phyloP scores from a whole-genome alignment of 2,888 invertebrate genomes.

The Oligia fasciuncula region DNA sequence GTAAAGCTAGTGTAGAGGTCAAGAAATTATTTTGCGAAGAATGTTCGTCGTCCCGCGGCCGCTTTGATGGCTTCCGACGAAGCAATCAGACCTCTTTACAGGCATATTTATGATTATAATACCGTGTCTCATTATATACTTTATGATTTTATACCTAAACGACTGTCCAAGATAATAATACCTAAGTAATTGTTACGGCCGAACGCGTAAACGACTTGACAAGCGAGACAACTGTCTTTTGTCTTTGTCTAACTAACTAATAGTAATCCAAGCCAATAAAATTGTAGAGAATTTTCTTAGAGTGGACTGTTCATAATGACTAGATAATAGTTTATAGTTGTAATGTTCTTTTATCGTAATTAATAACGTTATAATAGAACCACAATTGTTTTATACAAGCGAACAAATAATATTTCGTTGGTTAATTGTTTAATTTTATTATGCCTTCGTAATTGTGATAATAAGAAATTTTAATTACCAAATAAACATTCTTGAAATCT shows the following conservation, averaged over 20 bases:
- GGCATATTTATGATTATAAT: conserved; percentile 90
- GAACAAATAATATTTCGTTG: conserved; percentile 56
- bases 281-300: conserved; percentile 44
- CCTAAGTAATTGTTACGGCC: conserved; percentile 83
- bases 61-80: conserved; percentile 89
- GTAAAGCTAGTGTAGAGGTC: conserved; percentile 81
- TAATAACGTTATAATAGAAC: conserved; percentile 49
- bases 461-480: conserved; percentile 56
- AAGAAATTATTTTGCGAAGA: conserved; percentile 84
- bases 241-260: conserved; percentile 51
- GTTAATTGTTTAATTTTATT: conserved; percentile 55
- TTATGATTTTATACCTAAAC: conserved; percentile 88
- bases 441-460: conserved; percentile 52
- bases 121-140: conserved; percentile 88
- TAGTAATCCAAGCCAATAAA: conserved; percentile 36
- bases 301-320: conserved; percentile 26
- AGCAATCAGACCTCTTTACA: conserved; percentile 89
- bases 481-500: conserved; percentile 61
- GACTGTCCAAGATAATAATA: conserved; percentile 82
- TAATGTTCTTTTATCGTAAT: conserved; percentile 51
- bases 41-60: conserved; percentile 84
- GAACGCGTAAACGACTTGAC: conserved; percentile 77
- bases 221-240: conserved; percentile 66
- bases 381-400: conserved; percentile 51
- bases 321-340: conserved; percentile 29